A percentile compares a stretch with the other conserved stretches of the same genome.
phyloP scores from a whole-genome alignment of 2,888 invertebrate species.

The Herminia tarsipennalis region DNA sequence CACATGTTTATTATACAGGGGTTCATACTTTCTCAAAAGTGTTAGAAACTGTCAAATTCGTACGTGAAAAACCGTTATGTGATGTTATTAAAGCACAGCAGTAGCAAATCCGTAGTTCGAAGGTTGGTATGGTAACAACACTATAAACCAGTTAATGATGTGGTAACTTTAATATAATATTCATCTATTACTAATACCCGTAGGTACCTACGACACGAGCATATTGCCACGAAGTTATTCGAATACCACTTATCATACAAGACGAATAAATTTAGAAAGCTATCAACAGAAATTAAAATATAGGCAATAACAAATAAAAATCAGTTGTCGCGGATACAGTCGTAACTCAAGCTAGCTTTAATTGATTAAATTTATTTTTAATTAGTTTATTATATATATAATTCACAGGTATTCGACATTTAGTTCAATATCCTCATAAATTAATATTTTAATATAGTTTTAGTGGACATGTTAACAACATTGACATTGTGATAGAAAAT shows the following conservation, averaged over 20 bases:
- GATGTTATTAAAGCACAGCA: constrained; percentile 22
- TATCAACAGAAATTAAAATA: constrained; percentile 58
- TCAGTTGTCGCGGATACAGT: constrained; percentile 45
- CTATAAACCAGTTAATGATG: constrained; percentile 68
- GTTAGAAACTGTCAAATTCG: constrained; percentile 13
- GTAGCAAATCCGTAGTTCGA: constrained; percentile 31
- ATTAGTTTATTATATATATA: constrained; percentile 29
- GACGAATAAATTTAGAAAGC: constrained; percentile 66
- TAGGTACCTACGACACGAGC: constrained; percentile 45
- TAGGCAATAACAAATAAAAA: constrained; percentile 51
- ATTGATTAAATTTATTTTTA: constrained; percentile 41
- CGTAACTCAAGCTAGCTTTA: constrained; percentile 48
- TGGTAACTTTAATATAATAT: constrained; percentile 65
- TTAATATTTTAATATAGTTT: constrained; percentile 3
- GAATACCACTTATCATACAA: constrained; percentile 60
- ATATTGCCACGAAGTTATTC: constrained; percentile 53
- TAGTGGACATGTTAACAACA: background rate
- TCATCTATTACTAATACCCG: constrained; percentile 45
- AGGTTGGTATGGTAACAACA: constrained; percentile 51
- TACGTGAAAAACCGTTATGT: constrained; percentile 20
- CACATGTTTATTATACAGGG: background rate
- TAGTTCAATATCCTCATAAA: constrained; percentile 12
- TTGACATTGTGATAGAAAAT: background rate
- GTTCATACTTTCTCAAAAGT: constrained; percentile 3
- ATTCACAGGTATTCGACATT: constrained; percentile 11